Evolutionary conservation across 2,888 invertebrate genomes (phyloP).

Genomic region (Gerris lacustris): DNA sequence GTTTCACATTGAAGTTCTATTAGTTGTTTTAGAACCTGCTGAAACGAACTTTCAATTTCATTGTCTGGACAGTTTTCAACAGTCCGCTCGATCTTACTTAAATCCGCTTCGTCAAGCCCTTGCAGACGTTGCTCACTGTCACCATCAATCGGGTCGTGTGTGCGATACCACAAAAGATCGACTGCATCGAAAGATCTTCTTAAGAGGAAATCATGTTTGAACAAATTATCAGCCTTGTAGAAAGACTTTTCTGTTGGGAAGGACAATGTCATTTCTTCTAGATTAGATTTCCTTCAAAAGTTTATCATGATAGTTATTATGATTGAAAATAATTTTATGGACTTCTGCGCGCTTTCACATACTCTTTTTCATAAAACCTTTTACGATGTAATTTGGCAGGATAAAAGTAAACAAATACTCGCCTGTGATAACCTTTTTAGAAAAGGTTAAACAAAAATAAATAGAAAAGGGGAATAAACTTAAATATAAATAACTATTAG

Average conservation of each 20-base stretch:
- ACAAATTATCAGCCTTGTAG: background rate
- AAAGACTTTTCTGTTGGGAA: background rate
- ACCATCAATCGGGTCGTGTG: background rate
- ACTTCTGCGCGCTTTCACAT: too few relatives aligned
- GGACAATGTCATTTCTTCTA: background rate
- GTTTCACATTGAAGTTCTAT: background rate
- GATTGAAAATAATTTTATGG: too few relatives aligned
- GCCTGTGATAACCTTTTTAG: too few relatives aligned
- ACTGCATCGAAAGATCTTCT: background rate
- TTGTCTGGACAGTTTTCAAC: background rate
- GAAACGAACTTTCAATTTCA: background rate
- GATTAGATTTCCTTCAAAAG: too few relatives aligned
- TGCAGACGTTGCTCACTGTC: background rate
- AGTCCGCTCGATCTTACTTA: background rate
- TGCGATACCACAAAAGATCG: background rate
- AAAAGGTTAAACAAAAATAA: too few relatives aligned
- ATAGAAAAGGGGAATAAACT: too few relatives aligned
- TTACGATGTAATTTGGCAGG: too few relatives aligned
- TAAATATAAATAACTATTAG: too few relatives aligned
- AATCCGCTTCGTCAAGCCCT: background rate
- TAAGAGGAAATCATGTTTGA: conserved; percentile 1
- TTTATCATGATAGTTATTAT: too few relatives aligned
- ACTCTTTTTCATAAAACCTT: too few relatives aligned
- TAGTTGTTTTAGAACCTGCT: background rate
- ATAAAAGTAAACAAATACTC: too few relatives aligned